These are phyloP conservation scores for Papilio dardanus DNA, from an alignment of 1,140 invertebrate genomes.

Conservation along the genomic window DNA sequence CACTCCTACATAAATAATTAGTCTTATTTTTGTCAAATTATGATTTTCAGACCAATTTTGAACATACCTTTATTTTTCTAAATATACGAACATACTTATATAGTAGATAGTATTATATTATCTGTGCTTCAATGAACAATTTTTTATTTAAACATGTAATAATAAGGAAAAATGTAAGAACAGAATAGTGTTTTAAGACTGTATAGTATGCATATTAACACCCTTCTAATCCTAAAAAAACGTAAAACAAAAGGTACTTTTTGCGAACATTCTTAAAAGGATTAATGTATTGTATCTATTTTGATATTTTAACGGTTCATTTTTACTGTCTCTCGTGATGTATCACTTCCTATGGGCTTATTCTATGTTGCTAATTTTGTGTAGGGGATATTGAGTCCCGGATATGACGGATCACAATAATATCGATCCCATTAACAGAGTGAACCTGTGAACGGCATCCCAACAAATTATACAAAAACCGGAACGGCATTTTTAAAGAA, in stretches of 20 bases:
- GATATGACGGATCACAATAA: conserved; percentile 72
- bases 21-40: background rate
- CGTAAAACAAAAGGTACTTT: conserved; percentile 3
- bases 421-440: conserved; percentile 57
- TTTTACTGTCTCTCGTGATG: conserved; percentile 56
- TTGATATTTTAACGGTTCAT: background rate
- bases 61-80: no score
- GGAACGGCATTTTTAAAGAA: background rate
- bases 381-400: conserved; percentile 57
- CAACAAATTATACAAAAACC: conserved; percentile 26
- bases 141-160: no score
- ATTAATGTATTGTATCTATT: conserved; percentile 41
- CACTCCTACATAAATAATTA: background rate
- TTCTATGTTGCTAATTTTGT: conserved; percentile 65
- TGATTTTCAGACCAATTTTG: background rate
- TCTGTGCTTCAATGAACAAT: no score
- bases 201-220: background rate
- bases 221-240: background rate
- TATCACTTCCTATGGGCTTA: conserved; percentile 59
- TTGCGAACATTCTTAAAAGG: background rate
- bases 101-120: no score
- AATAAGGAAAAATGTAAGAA: no score
- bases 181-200: background rate
- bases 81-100: no score
- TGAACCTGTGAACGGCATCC: conserved; percentile 33